Conservation (phyloP, 1,140 invertebrate species). For the Neotoxoptera formosana region DNA sequence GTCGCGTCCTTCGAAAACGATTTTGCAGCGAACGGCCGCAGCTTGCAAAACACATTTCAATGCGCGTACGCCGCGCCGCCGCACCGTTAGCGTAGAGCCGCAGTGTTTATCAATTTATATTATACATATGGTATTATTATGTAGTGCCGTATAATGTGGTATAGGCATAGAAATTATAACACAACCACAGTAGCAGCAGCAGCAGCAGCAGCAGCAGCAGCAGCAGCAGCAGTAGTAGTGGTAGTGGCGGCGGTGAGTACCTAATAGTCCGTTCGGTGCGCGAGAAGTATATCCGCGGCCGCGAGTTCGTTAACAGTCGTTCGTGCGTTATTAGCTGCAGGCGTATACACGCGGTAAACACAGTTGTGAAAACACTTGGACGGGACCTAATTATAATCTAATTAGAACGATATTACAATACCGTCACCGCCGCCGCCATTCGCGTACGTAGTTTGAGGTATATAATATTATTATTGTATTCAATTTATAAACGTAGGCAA, state of each 20-base stretch:
- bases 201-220: background rate
- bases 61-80: background rate
- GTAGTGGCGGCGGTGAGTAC: background rate
- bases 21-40: background rate
- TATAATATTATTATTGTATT: background rate
- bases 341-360: background rate
- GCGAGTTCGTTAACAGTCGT: conserved; percentile 6
- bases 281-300: background rate
- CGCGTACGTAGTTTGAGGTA: background rate
- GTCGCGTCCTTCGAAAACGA: background rate
- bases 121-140: background rate
- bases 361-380: background rate
- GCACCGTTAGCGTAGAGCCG: background rate
- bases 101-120: conserved; percentile 4
- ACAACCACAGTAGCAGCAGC: background rate
- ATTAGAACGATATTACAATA: conserved; percentile 4
- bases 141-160: background rate
- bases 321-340: background rate
- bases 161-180: background rate
- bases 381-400: background rate
- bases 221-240: no score
- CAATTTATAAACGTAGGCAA: background rate
- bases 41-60: conserved; percentile 14
- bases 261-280: background rate
- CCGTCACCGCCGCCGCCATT: background rate